Conservation (phyloP, 2,113 vertebrate genomes). For the Hippoglossus stenolepis region DNA sequence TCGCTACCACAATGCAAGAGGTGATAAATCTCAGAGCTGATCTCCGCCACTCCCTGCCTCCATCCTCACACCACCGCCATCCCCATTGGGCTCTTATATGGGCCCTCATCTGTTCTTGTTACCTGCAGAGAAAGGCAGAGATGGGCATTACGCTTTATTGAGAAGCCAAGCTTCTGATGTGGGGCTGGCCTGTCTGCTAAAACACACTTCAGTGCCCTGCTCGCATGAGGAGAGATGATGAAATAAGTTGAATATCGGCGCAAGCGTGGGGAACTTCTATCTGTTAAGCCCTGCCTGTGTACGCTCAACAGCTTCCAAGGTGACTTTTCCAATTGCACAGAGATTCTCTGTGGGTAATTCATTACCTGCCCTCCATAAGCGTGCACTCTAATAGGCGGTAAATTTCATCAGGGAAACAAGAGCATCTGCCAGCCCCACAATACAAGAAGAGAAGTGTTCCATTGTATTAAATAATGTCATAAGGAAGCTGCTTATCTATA, state of each 20-base stretch:
- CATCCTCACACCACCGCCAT: constrained; percentile 46
- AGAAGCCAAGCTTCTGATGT: constrained; percentile 74
- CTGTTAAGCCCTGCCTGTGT: constrained; percentile 65
- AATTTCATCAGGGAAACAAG: constrained; percentile 74
- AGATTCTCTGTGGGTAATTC: constrained; percentile 77
- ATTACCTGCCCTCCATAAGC: constrained; percentile 73
- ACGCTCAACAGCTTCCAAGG: constrained; percentile 80
- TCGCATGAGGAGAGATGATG: constrained; percentile 76
- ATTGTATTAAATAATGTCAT: constrained; percentile 26
- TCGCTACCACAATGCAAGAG: constrained; percentile 58
- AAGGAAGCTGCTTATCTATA: not conserved
- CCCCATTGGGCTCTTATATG: constrained; percentile 57
- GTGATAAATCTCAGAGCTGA: constrained; percentile 75
- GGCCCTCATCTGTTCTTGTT: constrained; percentile 80
- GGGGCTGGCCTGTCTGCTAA: constrained; percentile 71
- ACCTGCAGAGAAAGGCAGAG: constrained; percentile 78
- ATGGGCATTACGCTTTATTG: constrained; percentile 78
- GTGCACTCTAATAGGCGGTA: constrained; percentile 69
- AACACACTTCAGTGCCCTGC: constrained; percentile 75
- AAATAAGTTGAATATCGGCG: constrained; percentile 79
- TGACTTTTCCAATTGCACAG: constrained; percentile 78
- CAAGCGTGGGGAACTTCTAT: constrained; percentile 77
- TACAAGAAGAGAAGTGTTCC: constrained; percentile 43
- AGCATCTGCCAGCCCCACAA: constrained; percentile 60
- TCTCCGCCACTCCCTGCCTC: constrained; percentile 65